A percentile compares a stretch with the other conserved stretches of the same genome.
These are phyloP conservation scores for Cotesia chilonis DNA, from an alignment of 1,140 invertebrate genomes.

Conservation along the genomic window DNA sequence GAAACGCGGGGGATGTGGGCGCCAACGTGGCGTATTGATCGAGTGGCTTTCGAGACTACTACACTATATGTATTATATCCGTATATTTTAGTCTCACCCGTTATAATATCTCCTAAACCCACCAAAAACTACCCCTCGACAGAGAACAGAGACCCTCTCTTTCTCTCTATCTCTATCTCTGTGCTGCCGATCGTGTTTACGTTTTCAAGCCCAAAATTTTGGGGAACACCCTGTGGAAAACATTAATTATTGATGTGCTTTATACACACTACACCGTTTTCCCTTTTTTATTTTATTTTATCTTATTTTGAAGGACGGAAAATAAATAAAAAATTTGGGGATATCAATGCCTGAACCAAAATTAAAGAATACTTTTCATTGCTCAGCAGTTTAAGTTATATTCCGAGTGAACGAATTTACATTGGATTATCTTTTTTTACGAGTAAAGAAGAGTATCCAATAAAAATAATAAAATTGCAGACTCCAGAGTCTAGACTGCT, in stretches of 20 bases:
- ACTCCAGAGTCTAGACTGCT: too few species aligned
- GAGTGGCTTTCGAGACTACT: conserved; percentile 59
- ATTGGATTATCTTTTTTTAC: conserved; percentile 24
- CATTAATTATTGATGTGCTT: conserved; percentile 34
- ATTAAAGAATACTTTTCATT: too few species aligned
- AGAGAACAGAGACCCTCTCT: conserved; percentile 3
- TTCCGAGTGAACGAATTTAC: conserved; percentile 16
- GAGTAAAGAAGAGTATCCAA: neutral
- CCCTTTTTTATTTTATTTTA: neutral
- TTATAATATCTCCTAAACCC: conserved; percentile 16
- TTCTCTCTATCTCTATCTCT: neutral
- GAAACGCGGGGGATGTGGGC: conserved; percentile 46
- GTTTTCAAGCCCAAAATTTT: conserved; percentile 31
- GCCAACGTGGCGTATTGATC: conserved; percentile 66
- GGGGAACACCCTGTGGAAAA: conserved; percentile 30
- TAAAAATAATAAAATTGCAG: too few species aligned
- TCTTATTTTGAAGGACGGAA: too few species aligned
- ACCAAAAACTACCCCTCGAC: too few species aligned
- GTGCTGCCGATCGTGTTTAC: conserved; percentile 24
- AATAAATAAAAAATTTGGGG: too few species aligned
- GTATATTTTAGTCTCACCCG: conserved; percentile 37
- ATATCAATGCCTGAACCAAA: too few species aligned
- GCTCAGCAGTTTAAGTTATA: too few species aligned
- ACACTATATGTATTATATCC: conserved; percentile 27
- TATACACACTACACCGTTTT: neutral